Percentiles rank a stretch among this genome's conserved stretches.
These are phyloP conservation scores for Ammodytes dubius DNA, from an alignment of 2,113 vertebrate genomes.

Conservation along the genomic window DNA sequence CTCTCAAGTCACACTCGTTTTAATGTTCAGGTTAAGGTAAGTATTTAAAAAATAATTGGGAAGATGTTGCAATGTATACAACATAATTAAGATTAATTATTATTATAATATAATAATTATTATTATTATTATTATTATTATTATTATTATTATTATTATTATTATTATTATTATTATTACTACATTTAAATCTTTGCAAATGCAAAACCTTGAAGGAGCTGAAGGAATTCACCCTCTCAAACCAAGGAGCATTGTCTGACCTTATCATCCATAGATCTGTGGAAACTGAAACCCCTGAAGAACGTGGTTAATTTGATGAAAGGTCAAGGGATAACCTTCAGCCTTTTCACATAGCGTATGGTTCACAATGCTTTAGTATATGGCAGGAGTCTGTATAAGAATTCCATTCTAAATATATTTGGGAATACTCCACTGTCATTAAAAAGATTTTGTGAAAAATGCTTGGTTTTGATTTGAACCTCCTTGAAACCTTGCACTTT, in stretches of 20 bases:
- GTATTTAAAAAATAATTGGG: background rate
- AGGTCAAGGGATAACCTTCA: slow-evolving; percentile 67
- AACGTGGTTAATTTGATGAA: slow-evolving; percentile 48
- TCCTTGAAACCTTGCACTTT: background rate
- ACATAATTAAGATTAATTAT: background rate
- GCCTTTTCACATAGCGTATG: slow-evolving; percentile 5
- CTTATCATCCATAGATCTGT: slow-evolving; percentile 69
- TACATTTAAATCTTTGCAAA: background rate
- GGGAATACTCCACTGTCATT: background rate
- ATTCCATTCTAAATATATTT: background rate
- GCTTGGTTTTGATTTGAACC: background rate
- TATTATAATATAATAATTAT: no score
- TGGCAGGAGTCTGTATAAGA: background rate
- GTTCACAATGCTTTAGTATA: slow-evolving; percentile 21
- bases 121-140: no score
- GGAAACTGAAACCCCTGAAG: slow-evolving; percentile 63
- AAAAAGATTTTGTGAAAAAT: background rate
- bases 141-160: no score
- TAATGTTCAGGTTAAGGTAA: background rate
- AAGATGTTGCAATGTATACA: background rate
- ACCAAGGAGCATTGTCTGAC: slow-evolving; percentile 45
- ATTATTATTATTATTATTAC: no score
- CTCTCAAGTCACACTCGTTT: background rate
- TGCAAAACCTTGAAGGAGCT: slow-evolving; percentile 3
- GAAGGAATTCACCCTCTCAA: slow-evolving; percentile 26